Evolutionary conservation across 2,888 invertebrate species (phyloP).

Genomic region (Hipparchia sbordonii): DNA sequence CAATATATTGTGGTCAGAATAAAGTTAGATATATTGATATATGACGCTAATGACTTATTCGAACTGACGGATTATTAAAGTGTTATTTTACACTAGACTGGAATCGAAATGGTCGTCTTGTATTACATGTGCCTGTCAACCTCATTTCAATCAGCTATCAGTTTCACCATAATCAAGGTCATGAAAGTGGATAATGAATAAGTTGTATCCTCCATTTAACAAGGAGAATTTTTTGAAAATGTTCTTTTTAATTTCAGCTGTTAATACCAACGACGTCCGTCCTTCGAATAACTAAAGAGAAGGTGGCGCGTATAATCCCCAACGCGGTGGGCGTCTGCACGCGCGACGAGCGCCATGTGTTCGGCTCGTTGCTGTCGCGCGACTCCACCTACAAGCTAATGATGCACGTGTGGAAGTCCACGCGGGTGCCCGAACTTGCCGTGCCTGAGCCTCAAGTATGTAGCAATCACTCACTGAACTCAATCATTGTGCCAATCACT

Average conservation of each 20-base stretch:
- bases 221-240: background rate
- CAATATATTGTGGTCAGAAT: background rate
- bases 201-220: background rate
- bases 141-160: too few species aligned
- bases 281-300: conserved; percentile 94
- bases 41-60: too few species aligned
- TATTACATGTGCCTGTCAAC: too few species aligned
- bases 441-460: conserved; percentile 65
- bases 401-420: conserved; percentile 91
- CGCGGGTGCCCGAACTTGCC: conserved; percentile 73
- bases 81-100: too few species aligned
- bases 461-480: background rate
- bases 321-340: conserved; percentile 96
- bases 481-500: background rate
- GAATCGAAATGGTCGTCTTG: too few species aligned
- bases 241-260: conserved; percentile 81
- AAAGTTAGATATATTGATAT: background rate
- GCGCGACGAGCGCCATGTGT: conserved; percentile 92
- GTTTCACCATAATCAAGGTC: too few species aligned
- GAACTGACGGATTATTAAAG: too few species aligned
- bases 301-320: conserved; percentile 96
- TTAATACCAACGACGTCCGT: conserved; percentile 94
- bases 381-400: conserved; percentile 94
- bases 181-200: background rate
- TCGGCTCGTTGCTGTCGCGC: conserved; percentile 94